Percentiles rank a stretch among this genome's conserved stretches.
These are phyloP conservation scores for Drosophila subsilvestris DNA, from an alignment of 2,888 invertebrate species.

Conservation along the genomic window DNA sequence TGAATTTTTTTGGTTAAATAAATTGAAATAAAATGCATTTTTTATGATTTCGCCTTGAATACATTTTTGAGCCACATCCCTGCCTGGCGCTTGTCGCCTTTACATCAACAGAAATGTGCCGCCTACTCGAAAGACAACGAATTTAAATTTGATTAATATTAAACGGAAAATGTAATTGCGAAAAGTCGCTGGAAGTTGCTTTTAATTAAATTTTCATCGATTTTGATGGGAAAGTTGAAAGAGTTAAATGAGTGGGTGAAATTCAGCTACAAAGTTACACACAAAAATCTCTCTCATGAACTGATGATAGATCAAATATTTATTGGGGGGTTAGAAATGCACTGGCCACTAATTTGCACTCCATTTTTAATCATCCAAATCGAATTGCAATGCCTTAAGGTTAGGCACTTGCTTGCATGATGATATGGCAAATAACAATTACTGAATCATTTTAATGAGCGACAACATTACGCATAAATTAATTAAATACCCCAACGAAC, in stretches of 20 bases:
- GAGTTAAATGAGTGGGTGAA: background rate
- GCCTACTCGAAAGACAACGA: conserved; percentile 49
- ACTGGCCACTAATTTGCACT: too few relatives aligned
- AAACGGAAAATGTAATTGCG: conserved; percentile 66
- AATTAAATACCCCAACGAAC: conserved; percentile 47
- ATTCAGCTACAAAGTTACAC: too few relatives aligned
- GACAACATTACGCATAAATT: conserved; percentile 67
- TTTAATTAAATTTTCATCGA: conserved; percentile 39
- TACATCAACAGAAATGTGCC: conserved; percentile 12
- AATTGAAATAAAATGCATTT: background rate
- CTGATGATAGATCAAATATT: too few relatives aligned
- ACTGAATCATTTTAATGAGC: conserved; percentile 67
- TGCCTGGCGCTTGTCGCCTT: conserved; percentile 47
- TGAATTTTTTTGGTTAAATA: too few relatives aligned
- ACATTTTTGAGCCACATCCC: conserved; percentile 2
- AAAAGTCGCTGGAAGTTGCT: conserved; percentile 28
- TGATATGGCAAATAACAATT: conserved; percentile 52
- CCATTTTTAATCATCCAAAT: background rate
- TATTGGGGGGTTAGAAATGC: too few relatives aligned
- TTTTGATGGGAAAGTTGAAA: conserved; percentile 30
- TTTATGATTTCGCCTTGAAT: background rate
- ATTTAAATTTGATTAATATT: conserved; percentile 71
- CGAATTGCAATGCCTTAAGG: conserved; percentile 7
- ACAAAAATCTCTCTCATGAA: too few relatives aligned
- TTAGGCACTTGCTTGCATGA: conserved; percentile 18